phyloP scores from a whole-genome alignment of 2,888 invertebrate genomes.

The Lordiphosa fenestrarum region DNA sequence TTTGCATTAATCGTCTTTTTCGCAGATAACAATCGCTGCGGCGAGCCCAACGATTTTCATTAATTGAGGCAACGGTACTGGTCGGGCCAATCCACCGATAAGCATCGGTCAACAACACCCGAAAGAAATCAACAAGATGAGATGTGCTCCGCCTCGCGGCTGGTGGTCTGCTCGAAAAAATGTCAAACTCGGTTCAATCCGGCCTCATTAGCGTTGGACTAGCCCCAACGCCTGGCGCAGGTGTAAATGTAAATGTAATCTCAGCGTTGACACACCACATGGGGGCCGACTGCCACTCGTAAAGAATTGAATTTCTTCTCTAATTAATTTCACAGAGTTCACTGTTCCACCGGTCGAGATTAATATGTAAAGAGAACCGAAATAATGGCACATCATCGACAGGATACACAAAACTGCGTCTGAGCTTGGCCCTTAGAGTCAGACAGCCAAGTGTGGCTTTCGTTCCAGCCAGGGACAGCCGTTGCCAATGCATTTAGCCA shows the following conservation, averaged over 20 bases:
- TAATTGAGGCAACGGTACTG: constrained; percentile 64
- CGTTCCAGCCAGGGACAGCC: constrained; percentile 28
- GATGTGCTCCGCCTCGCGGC: constrained; percentile 43
- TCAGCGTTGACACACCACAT: constrained; percentile 54
- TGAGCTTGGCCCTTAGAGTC: neutral
- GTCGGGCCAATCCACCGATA: constrained; percentile 41
- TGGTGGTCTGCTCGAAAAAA: constrained; percentile 61
- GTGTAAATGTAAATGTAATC: constrained; percentile 67
- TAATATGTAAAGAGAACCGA: neutral
- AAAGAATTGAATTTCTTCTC: constrained; percentile 22
- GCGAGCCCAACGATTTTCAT: constrained; percentile 50
- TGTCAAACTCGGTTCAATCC: constrained; percentile 51
- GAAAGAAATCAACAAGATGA: constrained; percentile 31
- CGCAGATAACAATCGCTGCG: constrained; percentile 53
- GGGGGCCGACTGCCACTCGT: constrained; percentile 41
- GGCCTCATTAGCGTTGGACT: constrained; percentile 55
- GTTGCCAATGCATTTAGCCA: constrained; percentile 61
- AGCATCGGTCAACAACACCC: constrained; percentile 53
- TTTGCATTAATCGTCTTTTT: constrained; percentile 66
- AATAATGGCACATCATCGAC: neutral
- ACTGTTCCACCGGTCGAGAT: neutral
- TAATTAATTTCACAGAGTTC: constrained; percentile 9
- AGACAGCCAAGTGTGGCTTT: constrained; percentile 4
- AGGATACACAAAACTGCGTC: neutral
- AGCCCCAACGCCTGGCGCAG: constrained; percentile 36